Evolutionary conservation across 2,888 invertebrate genomes (phyloP), one percentile per base, ranked within the genome.

Genomic region (Leptinotarsa tumamoca): DNA sequence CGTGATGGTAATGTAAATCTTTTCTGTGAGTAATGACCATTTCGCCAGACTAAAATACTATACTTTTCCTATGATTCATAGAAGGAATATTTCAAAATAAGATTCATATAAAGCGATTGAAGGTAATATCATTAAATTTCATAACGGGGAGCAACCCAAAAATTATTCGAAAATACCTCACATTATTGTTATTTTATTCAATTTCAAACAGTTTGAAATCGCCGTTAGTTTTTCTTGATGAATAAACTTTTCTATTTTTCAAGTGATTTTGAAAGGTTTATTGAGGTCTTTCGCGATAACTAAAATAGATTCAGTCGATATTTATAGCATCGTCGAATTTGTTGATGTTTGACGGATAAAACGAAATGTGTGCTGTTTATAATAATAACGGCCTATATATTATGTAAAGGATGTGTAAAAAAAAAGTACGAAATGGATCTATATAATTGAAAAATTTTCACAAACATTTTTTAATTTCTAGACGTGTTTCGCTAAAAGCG

Each of bases 271-370:
- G 58, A 58, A 58, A 58, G 14, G 14, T 58, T 58, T 23, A 58
- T 10, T 23, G 58, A 23, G 13, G 21, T 15, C 17, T 58, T 23
- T 58, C 15, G 14, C 1, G 15, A 21, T 58, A 4, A 58, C 58
- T 58, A 15, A 58, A 58, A 58, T 58, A 58, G 58, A 58, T 27
- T 18, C 2, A 21, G 21, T 58, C 15, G 58, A 58, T 58, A 58
- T 58, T 58, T 58, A 58, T 58, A 58, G 58, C 23, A 58, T 15
- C 58, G 21, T 18, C 18, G 18, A 18, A 18, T n/a, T 18, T 54
- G 54, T 54, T 58, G 58, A 58, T 58, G 58, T 58, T 23, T 23
- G 58, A 23, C 15, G 18, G 58, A 58, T 58, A 58, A 21, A 5
- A 4, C 1, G 15, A 14, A 58, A 21, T 33, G 2, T 58, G 15